A percentile compares a stretch with the other conserved stretches of the same genome.
phyloP scores from a whole-genome alignment of 1,140 invertebrate genomes.

The Spodoptera litura region DNA sequence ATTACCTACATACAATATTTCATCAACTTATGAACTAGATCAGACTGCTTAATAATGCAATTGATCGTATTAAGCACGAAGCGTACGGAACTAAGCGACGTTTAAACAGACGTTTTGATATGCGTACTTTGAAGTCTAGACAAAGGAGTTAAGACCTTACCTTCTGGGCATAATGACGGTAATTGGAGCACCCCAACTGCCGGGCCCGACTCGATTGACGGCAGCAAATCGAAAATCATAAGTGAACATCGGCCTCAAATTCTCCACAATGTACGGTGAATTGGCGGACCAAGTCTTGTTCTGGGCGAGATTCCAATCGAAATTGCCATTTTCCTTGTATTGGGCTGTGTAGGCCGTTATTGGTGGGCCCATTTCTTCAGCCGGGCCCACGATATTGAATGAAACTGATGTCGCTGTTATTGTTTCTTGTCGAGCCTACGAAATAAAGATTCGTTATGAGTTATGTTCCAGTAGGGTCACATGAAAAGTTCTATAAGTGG shows the following conservation, averaged over 20 bases:
- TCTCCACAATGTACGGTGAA: slow-evolving; percentile 92
- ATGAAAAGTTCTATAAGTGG: not conserved
- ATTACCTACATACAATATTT: no score
- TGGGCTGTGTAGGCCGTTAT: slow-evolving; percentile 90
- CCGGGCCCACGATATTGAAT: slow-evolving; percentile 91
- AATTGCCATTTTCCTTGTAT: slow-evolving; percentile 90
- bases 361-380: slow-evolving; percentile 91
- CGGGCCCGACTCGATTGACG: slow-evolving; percentile 93
- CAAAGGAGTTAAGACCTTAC: slow-evolving; percentile 58
- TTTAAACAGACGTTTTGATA: not conserved
- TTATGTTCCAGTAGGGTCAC: slow-evolving; percentile 4
- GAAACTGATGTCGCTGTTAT: slow-evolving; percentile 94
- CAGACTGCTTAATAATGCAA: no score
- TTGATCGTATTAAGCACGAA: not conserved
- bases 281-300: slow-evolving; percentile 92
- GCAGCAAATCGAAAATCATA: slow-evolving; percentile 95
- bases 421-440: slow-evolving; percentile 88
- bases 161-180: slow-evolving; percentile 87
- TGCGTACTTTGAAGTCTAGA: no score
- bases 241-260: slow-evolving; percentile 90
- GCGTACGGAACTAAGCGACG: not conserved
- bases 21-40: no score
- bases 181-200: slow-evolving; percentile 89
- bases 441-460: slow-evolving; percentile 61
- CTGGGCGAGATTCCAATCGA: slow-evolving; percentile 88